A percentile compares a stretch with the other conserved stretches of the same genome.
Evolutionary conservation across 2,888 invertebrate species (phyloP).

Genomic region (Ptychoptera contaminata): DNA sequence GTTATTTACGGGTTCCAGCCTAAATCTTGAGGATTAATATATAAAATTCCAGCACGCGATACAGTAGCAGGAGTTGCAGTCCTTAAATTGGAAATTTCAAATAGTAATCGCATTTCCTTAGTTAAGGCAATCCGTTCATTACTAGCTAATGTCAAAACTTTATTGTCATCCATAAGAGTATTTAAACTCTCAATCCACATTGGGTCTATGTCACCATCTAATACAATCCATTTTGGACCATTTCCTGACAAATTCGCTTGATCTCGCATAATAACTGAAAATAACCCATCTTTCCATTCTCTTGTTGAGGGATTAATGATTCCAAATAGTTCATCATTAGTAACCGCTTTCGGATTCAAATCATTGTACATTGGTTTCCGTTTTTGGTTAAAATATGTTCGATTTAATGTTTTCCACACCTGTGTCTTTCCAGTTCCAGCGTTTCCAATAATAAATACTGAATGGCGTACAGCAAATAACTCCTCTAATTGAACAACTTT

Average conservation of each 20-base stretch:
- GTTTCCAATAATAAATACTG: slow-evolving; percentile 73
- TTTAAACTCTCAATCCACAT: slow-evolving; percentile 98
- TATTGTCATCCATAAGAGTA: slow-evolving; percentile 95
- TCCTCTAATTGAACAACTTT: slow-evolving; percentile 86
- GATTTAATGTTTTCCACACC: slow-evolving; percentile 81
- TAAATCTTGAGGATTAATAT: slow-evolving; percentile 84
- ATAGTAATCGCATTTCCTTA: slow-evolving; percentile 76
- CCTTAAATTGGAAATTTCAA: slow-evolving; percentile 78
- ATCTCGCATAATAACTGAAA: slow-evolving; percentile 86
- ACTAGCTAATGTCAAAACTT: slow-evolving; percentile 80
- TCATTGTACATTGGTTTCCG: slow-evolving; percentile 73
- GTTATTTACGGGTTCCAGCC: slow-evolving; percentile 76
- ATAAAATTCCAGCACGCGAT: slow-evolving; percentile 85
- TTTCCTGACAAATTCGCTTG: slow-evolving; percentile 77
- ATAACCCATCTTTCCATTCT: slow-evolving; percentile 85
- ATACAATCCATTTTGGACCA: slow-evolving; percentile 85
- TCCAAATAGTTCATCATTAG: slow-evolving; percentile 89
- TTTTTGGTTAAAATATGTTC: slow-evolving; percentile 68
- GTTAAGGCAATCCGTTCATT: slow-evolving; percentile 89
- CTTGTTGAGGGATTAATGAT: slow-evolving; percentile 84
- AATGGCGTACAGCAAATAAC: slow-evolving; percentile 83
- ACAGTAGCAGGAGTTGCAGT: slow-evolving; percentile 94
- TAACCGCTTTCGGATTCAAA: slow-evolving; percentile 91
- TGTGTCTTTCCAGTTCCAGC: slow-evolving; percentile 86
- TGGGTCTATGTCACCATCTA: slow-evolving; percentile 93